Evolutionary conservation across 2,888 invertebrate species (phyloP).

Genomic region (Exephanes ischioxanthus): DNA sequence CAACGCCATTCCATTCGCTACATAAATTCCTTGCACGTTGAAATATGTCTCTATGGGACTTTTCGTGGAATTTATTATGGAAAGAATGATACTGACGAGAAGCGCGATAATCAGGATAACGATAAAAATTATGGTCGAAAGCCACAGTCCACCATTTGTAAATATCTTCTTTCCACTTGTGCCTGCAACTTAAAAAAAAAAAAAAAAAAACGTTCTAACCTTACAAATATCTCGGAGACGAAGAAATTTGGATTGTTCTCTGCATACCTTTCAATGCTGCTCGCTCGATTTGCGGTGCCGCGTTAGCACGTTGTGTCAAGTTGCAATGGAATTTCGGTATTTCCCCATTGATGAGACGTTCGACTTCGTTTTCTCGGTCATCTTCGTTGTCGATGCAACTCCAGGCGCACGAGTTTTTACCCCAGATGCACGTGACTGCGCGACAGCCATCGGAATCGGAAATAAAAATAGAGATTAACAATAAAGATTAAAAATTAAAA

Average conservation of each 20-base stretch:
- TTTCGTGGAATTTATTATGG: slow-evolving; percentile 68
- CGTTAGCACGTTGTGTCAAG: background rate
- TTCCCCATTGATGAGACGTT: slow-evolving; percentile 68
- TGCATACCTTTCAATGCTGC: background rate
- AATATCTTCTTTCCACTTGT: slow-evolving; percentile 59
- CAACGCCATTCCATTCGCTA: slow-evolving; percentile 66
- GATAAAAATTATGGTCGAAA: slow-evolving; percentile 66
- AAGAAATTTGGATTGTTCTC: background rate
- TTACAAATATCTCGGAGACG: background rate
- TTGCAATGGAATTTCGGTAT: slow-evolving; percentile 70
- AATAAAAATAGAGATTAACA: background rate
- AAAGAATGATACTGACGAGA: slow-evolving; percentile 64
- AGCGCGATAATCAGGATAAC: slow-evolving; percentile 62
- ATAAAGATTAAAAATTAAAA: background rate
- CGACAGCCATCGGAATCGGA: background rate
- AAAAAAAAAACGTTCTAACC: background rate
- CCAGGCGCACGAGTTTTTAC: slow-evolving; percentile 70
- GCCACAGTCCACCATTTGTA: slow-evolving; percentile 69
- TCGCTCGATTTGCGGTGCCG: background rate
- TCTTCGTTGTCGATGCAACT: slow-evolving; percentile 65
- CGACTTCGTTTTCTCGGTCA: slow-evolving; percentile 67
- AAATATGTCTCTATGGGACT: slow-evolving; percentile 69
- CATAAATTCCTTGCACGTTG: slow-evolving; percentile 72
- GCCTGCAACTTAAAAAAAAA: slow-evolving; percentile 57
- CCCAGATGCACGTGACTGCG: slow-evolving; percentile 70